Percentiles rank a stretch among this genome's conserved stretches.
These are phyloP conservation scores for Malacoraja senta DNA, from an alignment of 2,797 vertebrate genomes.

Conservation along the genomic window DNA sequence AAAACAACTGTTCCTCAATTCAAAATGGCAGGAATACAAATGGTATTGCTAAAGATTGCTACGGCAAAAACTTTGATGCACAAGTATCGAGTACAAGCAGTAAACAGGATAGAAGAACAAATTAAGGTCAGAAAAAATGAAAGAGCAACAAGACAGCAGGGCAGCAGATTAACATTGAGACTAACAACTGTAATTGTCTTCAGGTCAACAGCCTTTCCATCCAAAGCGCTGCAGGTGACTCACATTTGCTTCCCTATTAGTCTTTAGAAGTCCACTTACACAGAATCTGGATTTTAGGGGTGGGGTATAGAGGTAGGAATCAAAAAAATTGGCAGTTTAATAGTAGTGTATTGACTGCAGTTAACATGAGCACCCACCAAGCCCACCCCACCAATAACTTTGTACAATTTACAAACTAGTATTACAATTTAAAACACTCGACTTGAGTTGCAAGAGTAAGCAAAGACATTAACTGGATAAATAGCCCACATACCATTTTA, in stretches of 20 bases:
- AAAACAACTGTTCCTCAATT: background rate
- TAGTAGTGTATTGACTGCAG: slow-evolving; percentile 16
- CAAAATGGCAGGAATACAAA: background rate
- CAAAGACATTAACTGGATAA: background rate
- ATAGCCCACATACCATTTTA: background rate
- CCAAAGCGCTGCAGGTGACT: slow-evolving; percentile 18
- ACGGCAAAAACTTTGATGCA: background rate
- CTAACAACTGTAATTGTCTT: slow-evolving; percentile 7
- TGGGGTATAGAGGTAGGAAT: background rate
- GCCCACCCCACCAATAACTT: background rate
- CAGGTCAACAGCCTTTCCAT: slow-evolving; percentile 23
- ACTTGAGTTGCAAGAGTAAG: no score
- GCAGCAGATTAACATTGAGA: background rate
- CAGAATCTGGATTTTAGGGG: slow-evolving; percentile 5
- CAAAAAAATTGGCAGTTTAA: slow-evolving; percentile 26
- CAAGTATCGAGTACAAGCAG: background rate
- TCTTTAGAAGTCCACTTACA: slow-evolving; percentile 26
- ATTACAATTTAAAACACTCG: background rate
- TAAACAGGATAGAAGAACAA: background rate
- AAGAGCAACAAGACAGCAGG: background rate
- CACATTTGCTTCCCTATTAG: slow-evolving; percentile 25
- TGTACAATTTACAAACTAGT: background rate
- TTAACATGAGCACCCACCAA: background rate
- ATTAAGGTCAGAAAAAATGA: background rate
- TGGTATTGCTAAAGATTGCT: background rate